Evolutionary conservation across 2,888 invertebrate genomes (phyloP), one percentile per base, ranked within the genome.

Genomic region (Caenorhabditis sp.): DNA sequence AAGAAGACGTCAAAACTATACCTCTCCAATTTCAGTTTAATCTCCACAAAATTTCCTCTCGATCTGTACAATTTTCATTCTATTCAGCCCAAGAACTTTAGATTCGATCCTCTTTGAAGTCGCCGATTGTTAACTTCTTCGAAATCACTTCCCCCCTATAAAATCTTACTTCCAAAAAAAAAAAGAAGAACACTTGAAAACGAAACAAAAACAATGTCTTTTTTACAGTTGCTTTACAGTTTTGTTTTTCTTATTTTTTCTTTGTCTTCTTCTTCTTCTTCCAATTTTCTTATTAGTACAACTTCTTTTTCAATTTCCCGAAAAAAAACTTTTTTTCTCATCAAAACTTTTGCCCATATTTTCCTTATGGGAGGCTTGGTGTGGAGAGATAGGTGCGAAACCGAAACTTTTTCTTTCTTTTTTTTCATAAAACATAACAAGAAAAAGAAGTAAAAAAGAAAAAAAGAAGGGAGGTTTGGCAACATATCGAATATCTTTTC

Each of bases 401-500:
- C 56, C 19, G 56, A 69, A 56, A 69, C 38, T 54, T 56, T 51
- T 31, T 51, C 31, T 31, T 51, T 38, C 10, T 35, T 35, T 54
- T 54, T 56, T 54, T 41, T 38, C 26, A 56, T 69, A 56, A 56
- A 56, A 69, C 38, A 26, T 47, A 26, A 61, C 38, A 61, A 41
- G 41, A 19, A 61, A 61, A 61, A 41, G 41, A 19, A 76, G 54
- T 14, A 44, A 16, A 66, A 22, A 12, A 61, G 47, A 38, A 19
- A 73, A 28, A 31, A n/a, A n/a, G n/a, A n/a, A 10, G 59, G 26
- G 26, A 38, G 24, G 38, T 44, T 24, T 38, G 68, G 69, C 26
- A 69, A 77, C 77, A 63, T 77, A 77, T 77, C 69, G 66, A 70
- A 70, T 77, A 77, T 70, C 75, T 70, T 70, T 58, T 68, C 24